phyloP scores from a whole-genome alignment of 2,113 vertebrate species.

The Engraulis encrasicolus region DNA sequence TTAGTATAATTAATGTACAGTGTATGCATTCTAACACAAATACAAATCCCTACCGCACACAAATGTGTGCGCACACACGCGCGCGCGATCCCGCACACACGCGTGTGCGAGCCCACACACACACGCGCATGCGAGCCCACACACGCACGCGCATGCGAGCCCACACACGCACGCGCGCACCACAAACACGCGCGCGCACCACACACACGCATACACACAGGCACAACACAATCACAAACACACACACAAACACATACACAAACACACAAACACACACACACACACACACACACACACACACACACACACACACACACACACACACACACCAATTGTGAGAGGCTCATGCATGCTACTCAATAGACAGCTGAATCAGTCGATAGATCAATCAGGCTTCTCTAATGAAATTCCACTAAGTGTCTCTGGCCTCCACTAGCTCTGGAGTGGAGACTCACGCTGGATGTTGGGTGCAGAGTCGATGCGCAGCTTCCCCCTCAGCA shows the following conservation, averaged over 20 bases:
- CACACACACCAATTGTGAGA: not conserved
- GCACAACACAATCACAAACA: slow-evolving; percentile 23
- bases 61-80: slow-evolving; percentile 20
- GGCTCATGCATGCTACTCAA: not conserved
- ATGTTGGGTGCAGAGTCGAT: slow-evolving; percentile 74
- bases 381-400: not conserved
- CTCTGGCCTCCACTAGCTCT: not conserved
- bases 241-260: not conserved
- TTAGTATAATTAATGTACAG: too few species aligned
- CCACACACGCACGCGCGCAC: not conserved
- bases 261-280: not conserved
- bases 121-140: slow-evolving; percentile 8
- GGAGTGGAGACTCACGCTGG: slow-evolving; percentile 70
- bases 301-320: slow-evolving; percentile 19
- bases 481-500: slow-evolving; percentile 67
- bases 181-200: not conserved
- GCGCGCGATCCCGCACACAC: not conserved
- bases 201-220: not conserved
- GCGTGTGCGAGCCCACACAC: too few species aligned
- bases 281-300: slow-evolving; percentile 22
- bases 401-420: not conserved
- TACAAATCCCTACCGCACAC: too few species aligned
- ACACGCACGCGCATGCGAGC: slow-evolving; percentile 1
- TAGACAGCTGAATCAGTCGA: not conserved
- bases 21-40: too few species aligned